Conservation (phyloP, 2,113 vertebrate genomes). For the Strix uralensis region DNA sequence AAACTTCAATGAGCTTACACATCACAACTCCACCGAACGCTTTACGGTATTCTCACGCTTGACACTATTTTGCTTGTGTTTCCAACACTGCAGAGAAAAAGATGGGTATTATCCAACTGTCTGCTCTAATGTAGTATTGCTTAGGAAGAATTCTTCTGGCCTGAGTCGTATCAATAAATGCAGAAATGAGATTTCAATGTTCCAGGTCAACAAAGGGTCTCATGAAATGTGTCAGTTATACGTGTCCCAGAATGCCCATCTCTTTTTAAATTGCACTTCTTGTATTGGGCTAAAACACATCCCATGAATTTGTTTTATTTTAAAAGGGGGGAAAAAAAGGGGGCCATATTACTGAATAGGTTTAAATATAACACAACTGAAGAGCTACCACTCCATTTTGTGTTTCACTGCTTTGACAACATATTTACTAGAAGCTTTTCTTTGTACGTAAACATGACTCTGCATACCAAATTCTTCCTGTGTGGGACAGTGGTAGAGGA, state of each 20-base stretch:
- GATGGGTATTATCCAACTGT: background rate
- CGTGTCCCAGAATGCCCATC: fast-evolving
- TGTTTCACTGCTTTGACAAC: background rate
- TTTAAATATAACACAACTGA: background rate
- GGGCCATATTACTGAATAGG: background rate
- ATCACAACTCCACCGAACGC: background rate
- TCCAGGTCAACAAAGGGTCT: background rate
- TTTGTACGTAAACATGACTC: background rate
- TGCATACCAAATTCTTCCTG: background rate
- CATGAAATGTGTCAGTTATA: background rate
- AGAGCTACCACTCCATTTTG: background rate
- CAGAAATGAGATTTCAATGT: background rate
- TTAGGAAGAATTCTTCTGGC: background rate
- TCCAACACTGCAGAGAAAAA: background rate
- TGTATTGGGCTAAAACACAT: background rate
- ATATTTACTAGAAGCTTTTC: background rate
- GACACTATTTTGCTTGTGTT: background rate
- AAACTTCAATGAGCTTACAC: background rate
- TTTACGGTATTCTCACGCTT: background rate
- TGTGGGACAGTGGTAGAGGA: background rate
- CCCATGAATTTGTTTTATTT: background rate
- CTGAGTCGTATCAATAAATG: background rate
- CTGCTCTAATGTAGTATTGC: background rate
- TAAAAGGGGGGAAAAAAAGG: background rate
- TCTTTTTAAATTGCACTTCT: background rate